Base-by-base conservation (phyloP, 2,113 vertebrate genomes). In the Caloenas nicobarica region DNA sequence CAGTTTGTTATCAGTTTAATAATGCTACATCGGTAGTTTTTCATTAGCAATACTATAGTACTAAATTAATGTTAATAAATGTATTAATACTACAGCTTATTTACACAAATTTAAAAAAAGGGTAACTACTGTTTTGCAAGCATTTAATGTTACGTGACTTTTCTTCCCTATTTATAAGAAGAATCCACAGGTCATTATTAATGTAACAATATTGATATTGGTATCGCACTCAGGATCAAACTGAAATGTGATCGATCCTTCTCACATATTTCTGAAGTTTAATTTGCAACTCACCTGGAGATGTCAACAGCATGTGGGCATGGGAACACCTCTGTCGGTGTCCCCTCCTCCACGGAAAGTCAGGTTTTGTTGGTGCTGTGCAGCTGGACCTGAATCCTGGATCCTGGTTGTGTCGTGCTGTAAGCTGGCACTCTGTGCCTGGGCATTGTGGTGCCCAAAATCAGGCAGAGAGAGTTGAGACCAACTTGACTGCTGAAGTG, bases 221-320 rank as follows among this genome's bases (percentile, higher is more conserved):
- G 10, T 61, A 31, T 85, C 33, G 11, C 16, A 56, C 10, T 6
- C 17, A 36, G 40, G 29, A 56, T 65, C 44, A 38, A 38, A 74
- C 23, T 57, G 21, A 74, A 61, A 74, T 18, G 31, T 21, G 24
- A 11, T 11, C 74, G 36, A 54, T 74, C 11, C 29, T 81, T 58
- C 10, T 50, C 48, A 26, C 34, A 33, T 9, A 40, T 86, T 85
- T 78, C 36, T 60, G 24, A 74, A 81, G 29, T 66, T 82, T 54
- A 14, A 40, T 62, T 66, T 88, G 36, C 36, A 38, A 40, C 40
- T 13, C 1, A 1, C 16, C 38, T 66, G 23, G 48, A 72, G 23
- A 44, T 0, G 0, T 3, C 1, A 3, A 23, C 25, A 60, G 34
- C 29, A 10, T 40, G 11, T 84, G 44, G 23, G 28, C 31, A 48